Conservation (phyloP, 2,797 vertebrate genomes). For the Spondyliosoma cantharus region DNA sequence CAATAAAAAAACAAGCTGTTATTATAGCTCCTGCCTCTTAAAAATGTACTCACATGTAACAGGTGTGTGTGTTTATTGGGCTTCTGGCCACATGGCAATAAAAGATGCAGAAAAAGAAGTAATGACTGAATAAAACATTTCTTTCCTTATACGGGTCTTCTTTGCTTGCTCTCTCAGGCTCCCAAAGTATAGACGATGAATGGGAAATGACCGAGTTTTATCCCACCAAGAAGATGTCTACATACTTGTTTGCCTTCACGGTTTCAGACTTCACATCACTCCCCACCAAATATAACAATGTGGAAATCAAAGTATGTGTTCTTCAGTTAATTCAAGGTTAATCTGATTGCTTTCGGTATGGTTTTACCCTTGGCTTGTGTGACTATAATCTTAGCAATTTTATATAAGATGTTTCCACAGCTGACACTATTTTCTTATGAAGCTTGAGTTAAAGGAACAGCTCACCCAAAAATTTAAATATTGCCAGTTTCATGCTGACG, state of each 20-base stretch:
- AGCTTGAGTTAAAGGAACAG: not conserved
- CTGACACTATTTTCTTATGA: not conserved
- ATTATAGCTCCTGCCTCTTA: not conserved
- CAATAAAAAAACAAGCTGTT: no score
- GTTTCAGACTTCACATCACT: conserved; percentile 65
- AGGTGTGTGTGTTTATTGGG: not conserved
- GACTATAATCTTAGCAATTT: not conserved
- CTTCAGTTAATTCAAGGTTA: not conserved
- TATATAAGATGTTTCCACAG: not conserved
- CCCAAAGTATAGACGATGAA: not conserved
- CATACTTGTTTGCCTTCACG: conserved; percentile 82
- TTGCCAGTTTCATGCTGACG: no score
- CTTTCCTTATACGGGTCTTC: not conserved
- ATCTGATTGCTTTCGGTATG: not conserved
- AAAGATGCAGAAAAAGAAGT: not conserved
- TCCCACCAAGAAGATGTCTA: conserved; percentile 79
- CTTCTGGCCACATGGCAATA: not conserved
- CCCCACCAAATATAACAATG: fast-evolving
- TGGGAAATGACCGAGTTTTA: conserved; percentile 72
- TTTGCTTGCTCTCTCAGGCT: conserved; percentile 9
- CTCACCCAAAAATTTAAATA: no score
- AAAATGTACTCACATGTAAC: not conserved
- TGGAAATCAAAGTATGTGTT: conserved; percentile 65
- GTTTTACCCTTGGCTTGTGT: not conserved
- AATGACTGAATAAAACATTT: not conserved